Evolutionary conservation across 2,113 vertebrate species (phyloP).

Genomic region (Apeltes quadracus): DNA sequence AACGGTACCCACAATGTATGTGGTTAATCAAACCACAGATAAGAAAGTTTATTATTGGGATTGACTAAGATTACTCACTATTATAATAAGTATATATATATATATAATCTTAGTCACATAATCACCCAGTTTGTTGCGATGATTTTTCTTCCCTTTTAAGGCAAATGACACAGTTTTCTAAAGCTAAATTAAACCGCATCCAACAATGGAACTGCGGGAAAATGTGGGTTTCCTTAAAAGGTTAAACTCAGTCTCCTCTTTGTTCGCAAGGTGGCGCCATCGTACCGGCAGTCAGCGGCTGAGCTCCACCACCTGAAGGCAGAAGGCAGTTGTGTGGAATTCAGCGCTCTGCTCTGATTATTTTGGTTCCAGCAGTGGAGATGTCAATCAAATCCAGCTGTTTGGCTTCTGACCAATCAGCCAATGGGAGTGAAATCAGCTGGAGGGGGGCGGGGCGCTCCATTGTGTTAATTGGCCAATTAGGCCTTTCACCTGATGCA

Average conservation of each 20-base stretch:
- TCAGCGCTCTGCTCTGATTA: too few relatives aligned
- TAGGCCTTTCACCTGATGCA: background rate
- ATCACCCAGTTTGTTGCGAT: background rate
- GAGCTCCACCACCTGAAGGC: background rate
- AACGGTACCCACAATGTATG: background rate
- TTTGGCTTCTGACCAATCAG: background rate
- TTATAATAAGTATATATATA: too few relatives aligned
- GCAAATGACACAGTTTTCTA: background rate
- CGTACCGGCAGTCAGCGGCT: background rate
- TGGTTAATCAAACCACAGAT: background rate
- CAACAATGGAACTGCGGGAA: background rate
- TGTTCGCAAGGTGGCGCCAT: background rate
- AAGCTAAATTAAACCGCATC: slow-evolving; percentile 15
- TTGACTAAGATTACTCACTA: background rate
- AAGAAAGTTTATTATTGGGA: background rate
- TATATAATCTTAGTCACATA: background rate
- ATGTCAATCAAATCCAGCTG: background rate
- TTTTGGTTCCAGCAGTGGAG: background rate
- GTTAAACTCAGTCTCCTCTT: background rate
- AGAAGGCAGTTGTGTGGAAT: background rate
- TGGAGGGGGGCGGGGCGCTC: background rate
- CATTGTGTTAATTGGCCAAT: background rate
- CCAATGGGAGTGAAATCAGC: background rate
- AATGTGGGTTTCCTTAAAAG: background rate
- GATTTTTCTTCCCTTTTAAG: background rate